phyloP scores from a whole-genome alignment of 2,888 invertebrate species.

The Leptopilina drosophilae region DNA sequence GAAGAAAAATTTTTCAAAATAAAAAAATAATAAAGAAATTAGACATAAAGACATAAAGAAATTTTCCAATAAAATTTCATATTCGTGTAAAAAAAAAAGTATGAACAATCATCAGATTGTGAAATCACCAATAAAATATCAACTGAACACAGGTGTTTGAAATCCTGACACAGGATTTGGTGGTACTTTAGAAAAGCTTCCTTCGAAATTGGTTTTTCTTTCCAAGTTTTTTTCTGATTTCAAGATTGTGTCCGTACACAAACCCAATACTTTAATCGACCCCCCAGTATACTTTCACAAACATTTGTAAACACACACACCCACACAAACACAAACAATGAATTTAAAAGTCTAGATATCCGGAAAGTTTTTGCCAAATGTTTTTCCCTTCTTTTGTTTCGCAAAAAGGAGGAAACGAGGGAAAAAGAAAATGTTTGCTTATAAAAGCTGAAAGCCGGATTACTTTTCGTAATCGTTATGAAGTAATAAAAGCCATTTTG shows the following conservation, averaged over 20 bases:
- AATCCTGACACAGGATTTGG: constrained; percentile 42
- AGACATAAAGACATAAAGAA: too few species aligned
- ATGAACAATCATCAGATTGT: constrained; percentile 2
- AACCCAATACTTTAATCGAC: constrained; percentile 40
- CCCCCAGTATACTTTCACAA: constrained; percentile 7
- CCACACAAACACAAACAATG: constrained; percentile 23
- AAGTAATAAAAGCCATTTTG: background rate
- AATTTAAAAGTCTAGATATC: background rate
- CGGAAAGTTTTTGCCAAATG: constrained; percentile 32
- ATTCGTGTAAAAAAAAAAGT: too few species aligned
- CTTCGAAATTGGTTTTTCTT: constrained; percentile 50
- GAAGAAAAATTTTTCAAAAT: too few species aligned
- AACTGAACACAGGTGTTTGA: constrained; percentile 20
- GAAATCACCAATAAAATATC: constrained; percentile 12
- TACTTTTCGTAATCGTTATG: constrained; percentile 16
- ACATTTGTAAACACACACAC: background rate
- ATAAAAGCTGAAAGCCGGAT: constrained; percentile 12
- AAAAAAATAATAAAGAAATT: too few species aligned
- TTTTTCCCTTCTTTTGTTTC: constrained; percentile 23
- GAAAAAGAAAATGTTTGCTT: background rate
- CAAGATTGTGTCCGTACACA: constrained; percentile 19
- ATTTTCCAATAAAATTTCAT: too few species aligned
- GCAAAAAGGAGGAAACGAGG: background rate
- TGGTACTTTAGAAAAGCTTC: constrained; percentile 43
- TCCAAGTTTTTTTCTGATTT: constrained; percentile 32